Evolutionary conservation across 1,140 invertebrate species (phyloP).

Genomic region (Lepidotrigona ventralis): DNA sequence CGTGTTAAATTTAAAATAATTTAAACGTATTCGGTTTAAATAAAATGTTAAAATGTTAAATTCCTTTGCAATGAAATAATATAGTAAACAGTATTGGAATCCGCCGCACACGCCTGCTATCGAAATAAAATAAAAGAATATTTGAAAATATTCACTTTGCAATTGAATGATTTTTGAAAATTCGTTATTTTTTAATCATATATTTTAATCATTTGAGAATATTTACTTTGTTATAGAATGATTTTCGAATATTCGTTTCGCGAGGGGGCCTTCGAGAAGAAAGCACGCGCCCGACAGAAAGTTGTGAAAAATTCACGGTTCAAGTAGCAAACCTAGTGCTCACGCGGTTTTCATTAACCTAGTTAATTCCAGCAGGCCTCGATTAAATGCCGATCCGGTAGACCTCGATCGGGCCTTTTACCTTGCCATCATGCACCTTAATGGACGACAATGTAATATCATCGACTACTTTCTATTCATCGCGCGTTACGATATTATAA

Average conservation of each 20-base stretch:
- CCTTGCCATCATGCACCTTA: neutral
- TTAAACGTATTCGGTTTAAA: no score
- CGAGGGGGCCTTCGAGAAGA: neutral
- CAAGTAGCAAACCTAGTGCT: slow-evolving; percentile 2
- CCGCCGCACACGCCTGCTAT: no score
- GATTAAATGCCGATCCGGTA: slow-evolving; percentile 30
- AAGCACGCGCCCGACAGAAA: neutral
- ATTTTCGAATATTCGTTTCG: neutral
- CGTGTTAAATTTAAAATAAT: no score
- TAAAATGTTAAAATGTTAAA: no score
- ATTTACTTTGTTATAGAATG: neutral
- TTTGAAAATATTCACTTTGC: no score
- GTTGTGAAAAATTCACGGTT: slow-evolving; percentile 38
- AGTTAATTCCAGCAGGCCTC: slow-evolving; percentile 35
- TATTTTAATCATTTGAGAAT: no score
- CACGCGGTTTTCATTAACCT: slow-evolving; percentile 36
- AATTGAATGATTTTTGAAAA: no score
- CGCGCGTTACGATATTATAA: neutral
- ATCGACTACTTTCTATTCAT: neutral
- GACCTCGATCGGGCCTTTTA: slow-evolving; percentile 29
- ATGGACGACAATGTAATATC: slow-evolving; percentile 1
- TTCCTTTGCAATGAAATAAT: no score
- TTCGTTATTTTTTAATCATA: no score
- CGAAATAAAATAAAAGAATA: no score
- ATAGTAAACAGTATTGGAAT: no score